Conservation (phyloP, 2,888 invertebrate genomes). For the Chromoteleia sp. region DNA sequence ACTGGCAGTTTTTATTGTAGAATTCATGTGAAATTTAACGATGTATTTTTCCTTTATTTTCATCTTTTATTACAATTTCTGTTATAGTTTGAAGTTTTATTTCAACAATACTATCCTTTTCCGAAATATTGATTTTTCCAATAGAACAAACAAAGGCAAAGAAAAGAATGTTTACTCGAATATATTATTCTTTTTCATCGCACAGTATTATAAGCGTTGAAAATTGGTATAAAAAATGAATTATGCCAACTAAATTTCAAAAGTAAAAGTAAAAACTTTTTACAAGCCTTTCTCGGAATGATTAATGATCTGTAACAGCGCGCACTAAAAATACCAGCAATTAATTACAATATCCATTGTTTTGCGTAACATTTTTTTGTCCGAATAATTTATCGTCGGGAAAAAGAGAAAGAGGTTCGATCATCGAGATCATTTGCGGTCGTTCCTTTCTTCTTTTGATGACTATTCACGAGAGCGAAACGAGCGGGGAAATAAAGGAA, state of each 20-base stretch:
- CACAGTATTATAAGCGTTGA: too few relatives aligned
- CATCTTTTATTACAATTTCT: too few relatives aligned
- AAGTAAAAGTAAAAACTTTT: not conserved
- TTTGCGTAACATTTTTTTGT: conserved; percentile 26
- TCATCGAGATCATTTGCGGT: conserved; percentile 35
- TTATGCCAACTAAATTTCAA: too few relatives aligned
- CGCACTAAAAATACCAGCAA: conserved; percentile 20
- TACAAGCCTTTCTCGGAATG: not conserved
- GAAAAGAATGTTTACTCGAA: too few relatives aligned
- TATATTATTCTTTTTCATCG: too few relatives aligned
- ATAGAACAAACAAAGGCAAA: too few relatives aligned
- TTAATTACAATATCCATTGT: conserved; percentile 46
- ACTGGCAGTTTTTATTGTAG: too few relatives aligned
- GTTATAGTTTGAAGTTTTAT: too few relatives aligned
- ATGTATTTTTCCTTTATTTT: too few relatives aligned
- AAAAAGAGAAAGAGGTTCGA: not conserved
- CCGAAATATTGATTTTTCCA: not conserved
- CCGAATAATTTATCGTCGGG: conserved; percentile 15
- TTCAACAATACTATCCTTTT: too few relatives aligned
- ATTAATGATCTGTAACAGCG: conserved; percentile 20
- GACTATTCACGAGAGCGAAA: conserved; percentile 21
- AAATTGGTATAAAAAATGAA: too few relatives aligned
- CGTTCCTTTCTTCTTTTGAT: not conserved
- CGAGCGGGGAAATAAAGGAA: not conserved
- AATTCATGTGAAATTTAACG: too few relatives aligned